Conservation (phyloP, 2,888 invertebrate species). For the Adela reaumurella region DNA sequence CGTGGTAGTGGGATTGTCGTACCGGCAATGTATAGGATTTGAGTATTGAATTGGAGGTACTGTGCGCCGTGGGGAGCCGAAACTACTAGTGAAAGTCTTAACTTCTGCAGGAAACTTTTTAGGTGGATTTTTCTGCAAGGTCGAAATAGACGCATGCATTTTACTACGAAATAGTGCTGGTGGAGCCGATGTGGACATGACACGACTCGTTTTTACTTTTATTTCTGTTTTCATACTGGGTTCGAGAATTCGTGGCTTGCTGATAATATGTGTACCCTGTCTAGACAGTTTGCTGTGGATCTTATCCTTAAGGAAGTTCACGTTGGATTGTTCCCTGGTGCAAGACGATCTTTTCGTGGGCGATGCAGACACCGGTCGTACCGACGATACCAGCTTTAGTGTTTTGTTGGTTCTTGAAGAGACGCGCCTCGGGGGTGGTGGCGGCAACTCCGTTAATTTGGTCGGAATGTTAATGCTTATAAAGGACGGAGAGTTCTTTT, state of each 20-base stretch:
- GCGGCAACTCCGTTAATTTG: constrained; percentile 43
- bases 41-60: constrained; percentile 41
- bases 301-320: constrained; percentile 60
- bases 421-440: constrained; percentile 71
- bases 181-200: constrained; percentile 38
- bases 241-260: constrained; percentile 15
- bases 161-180: constrained; percentile 38
- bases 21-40: constrained; percentile 24
- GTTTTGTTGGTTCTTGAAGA: constrained; percentile 73
- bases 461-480: constrained; percentile 31
- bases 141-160: constrained; percentile 13
- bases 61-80: constrained; percentile 41
- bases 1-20: constrained; percentile 20
- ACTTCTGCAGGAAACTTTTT: constrained; percentile 19
- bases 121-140: constrained; percentile 15
- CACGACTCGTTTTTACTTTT: constrained; percentile 18
- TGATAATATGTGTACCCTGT: constrained; percentile 42
- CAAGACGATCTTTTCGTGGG: constrained; percentile 28
- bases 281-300: constrained; percentile 56
- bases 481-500: constrained; percentile 58
- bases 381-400: constrained; percentile 59
- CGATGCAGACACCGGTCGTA: constrained; percentile 31
- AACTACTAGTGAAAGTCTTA: constrained; percentile 41
- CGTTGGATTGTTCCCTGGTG: constrained; percentile 41
- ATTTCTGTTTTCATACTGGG: constrained; percentile 15